Conservation (phyloP, 2,113 vertebrate genomes). For the Megaceryle torquata region DNA sequence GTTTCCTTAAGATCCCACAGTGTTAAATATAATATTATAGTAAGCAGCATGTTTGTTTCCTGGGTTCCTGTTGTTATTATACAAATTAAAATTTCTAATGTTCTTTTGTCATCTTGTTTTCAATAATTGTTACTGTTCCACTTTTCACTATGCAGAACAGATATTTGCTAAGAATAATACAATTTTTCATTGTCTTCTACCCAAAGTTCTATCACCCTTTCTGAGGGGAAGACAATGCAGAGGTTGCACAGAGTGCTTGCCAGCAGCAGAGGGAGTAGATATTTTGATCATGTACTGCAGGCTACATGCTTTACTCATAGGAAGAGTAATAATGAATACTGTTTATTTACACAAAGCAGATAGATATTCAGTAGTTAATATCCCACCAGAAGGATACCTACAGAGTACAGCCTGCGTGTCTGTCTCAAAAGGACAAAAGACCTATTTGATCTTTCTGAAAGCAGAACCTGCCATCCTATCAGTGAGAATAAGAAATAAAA, state of each 20-base stretch:
- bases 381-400: not conserved
- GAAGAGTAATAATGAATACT: not conserved
- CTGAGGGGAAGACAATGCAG: not conserved
- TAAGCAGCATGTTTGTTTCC: not conserved
- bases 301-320: not conserved
- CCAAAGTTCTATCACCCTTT: not conserved
- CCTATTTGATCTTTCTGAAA: not conserved
- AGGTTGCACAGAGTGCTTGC: not conserved
- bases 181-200: not conserved
- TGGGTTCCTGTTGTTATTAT: not conserved
- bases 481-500: not conserved
- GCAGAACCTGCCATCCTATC: not conserved
- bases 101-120: not conserved
- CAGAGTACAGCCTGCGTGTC: not conserved
- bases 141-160: not conserved
- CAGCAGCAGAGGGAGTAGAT: not conserved
- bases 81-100: not conserved
- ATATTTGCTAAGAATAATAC: not conserved
- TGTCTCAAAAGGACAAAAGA: not conserved
- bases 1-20: not conserved
- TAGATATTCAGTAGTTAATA: not conserved
- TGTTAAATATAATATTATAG: not conserved
- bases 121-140: not conserved
- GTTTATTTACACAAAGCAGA: not conserved
- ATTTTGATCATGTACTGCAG: not conserved